Conservation (phyloP, 2,888 invertebrate species). For the Carterocephalus palaemon region DNA sequence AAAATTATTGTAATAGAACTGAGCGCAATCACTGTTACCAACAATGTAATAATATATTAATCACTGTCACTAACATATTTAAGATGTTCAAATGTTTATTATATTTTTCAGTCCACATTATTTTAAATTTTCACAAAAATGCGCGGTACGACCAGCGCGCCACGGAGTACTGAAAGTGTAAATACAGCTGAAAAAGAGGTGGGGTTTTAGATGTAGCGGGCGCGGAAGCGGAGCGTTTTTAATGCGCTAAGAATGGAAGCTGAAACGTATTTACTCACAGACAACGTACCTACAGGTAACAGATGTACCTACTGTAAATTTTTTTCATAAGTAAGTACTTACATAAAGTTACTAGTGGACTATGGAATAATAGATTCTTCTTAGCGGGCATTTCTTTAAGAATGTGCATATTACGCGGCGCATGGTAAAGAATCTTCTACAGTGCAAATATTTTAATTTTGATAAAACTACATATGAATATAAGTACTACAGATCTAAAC, state of each 20-base stretch:
- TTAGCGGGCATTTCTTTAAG: too few relatives aligned
- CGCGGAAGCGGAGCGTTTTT: slow-evolving; percentile 5
- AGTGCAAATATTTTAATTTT: too few relatives aligned
- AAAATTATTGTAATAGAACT: not conserved
- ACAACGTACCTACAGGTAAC: too few relatives aligned
- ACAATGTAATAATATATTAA: not conserved
- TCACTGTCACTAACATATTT: slow-evolving; percentile 9
- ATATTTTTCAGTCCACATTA: slow-evolving; percentile 12
- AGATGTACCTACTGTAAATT: too few relatives aligned
- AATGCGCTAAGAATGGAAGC: not conserved
- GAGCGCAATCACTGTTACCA: not conserved
- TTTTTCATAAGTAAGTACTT: too few relatives aligned
- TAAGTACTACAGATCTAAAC: too few relatives aligned
- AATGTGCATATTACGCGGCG: too few relatives aligned
- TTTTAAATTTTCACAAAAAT: slow-evolving; percentile 13
- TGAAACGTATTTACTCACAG: too few relatives aligned
- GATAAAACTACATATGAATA: too few relatives aligned
- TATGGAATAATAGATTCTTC: too few relatives aligned
- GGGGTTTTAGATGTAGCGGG: not conserved
- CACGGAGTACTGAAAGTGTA: slow-evolving; percentile 17
- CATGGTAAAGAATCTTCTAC: too few relatives aligned
- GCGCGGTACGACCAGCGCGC: slow-evolving; percentile 16
- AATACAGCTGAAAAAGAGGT: slow-evolving; percentile 10
- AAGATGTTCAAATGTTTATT: slow-evolving; percentile 14
- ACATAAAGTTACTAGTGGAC: too few relatives aligned